Evolutionary conservation across 1,140 invertebrate species (phyloP).

Genomic region (Drosophila repleta): DNA sequence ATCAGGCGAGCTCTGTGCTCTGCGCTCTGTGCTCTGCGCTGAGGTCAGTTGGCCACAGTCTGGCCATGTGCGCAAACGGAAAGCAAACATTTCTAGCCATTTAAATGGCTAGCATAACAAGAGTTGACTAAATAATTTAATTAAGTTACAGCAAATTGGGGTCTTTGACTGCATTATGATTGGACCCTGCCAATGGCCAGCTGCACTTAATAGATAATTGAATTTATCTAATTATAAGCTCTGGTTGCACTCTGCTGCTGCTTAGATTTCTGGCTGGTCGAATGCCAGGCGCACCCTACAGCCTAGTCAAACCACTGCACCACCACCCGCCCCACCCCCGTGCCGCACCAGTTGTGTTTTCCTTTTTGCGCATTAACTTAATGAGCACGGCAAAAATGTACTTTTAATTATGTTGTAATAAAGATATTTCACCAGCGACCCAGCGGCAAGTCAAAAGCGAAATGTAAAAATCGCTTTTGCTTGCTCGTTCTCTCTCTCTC

Average conservation of each 20-base stretch:
- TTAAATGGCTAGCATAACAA: too few species aligned
- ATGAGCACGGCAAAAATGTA: constrained; percentile 53
- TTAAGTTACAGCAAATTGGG: too few species aligned
- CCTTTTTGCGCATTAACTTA: constrained; percentile 61
- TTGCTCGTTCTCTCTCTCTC: too few species aligned
- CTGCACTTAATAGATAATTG: background rate
- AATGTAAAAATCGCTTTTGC: constrained; percentile 32
- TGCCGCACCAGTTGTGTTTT: constrained; percentile 6
- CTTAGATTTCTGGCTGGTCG: constrained; percentile 1
- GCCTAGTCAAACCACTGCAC: constrained; percentile 4
- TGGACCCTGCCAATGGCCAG: too few species aligned
- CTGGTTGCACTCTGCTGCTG: constrained; percentile 4
- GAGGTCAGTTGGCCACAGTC: constrained; percentile 5
- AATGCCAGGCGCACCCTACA: background rate
- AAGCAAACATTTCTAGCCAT: too few species aligned
- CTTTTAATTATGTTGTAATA: constrained; percentile 69
- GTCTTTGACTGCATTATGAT: too few species aligned
- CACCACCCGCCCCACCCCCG: background rate
- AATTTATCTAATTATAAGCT: constrained; percentile 10
- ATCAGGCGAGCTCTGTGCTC: constrained; percentile 7
- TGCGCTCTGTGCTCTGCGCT: constrained; percentile 7
- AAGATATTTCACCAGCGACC: constrained; percentile 45
- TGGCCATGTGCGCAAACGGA: too few species aligned
- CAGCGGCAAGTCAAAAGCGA: constrained; percentile 21
- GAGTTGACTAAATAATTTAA: too few species aligned